Evolutionary conservation across 1,140 invertebrate species (phyloP), one percentile per base, ranked within the genome.

Genomic region (Papilio aristodemus): DNA sequence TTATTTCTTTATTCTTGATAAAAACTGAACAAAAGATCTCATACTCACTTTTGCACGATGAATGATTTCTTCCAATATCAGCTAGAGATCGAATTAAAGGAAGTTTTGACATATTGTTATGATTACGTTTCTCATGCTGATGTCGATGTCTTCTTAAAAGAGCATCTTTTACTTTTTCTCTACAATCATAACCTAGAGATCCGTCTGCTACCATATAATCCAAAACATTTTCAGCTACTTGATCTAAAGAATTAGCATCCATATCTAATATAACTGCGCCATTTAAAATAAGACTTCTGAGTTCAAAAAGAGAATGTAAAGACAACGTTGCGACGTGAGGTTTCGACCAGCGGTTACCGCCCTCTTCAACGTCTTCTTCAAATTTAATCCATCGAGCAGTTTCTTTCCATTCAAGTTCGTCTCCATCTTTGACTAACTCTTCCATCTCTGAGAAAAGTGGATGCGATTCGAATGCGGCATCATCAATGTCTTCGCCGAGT

Each of bases 321-420:
- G 97, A 98, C 27, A 98, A 92, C 0, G 97, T 98, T 11, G 97
- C 97, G 22, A 98, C 97, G 86, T 98, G 97, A 1, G 97, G 97
- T 87, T 98, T 98, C 5, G 97, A 98, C 97, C 97, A 98, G 60
- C 97, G 92, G 84, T 98, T 97, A 59, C 97, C 97, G 25, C 97
- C 97, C 91, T 98, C 97, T 90, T 98, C 97, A 0, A 98, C 97
- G 84, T 98, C 97, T 87, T 98, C 97, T 84, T 98, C 97, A 85
- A 98, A 98, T 87, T 98, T 98, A 54, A 98, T 97, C 97, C 97
- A 98, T 79, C 97, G 94, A 17, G 97, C 98, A n/a, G 97, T 98
- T 92, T 99, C 98, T 87, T 98, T 98, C 98, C 98, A 99, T 93
- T 98, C 96, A 87, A 97, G 94, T 76, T 97, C 96, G 67, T 97